These are phyloP conservation scores for crab-eating macaque (Macaca fascicularis) DNA, from an alignment of 2,113 vertebrate species.

Conservation along the genomic window DNA sequence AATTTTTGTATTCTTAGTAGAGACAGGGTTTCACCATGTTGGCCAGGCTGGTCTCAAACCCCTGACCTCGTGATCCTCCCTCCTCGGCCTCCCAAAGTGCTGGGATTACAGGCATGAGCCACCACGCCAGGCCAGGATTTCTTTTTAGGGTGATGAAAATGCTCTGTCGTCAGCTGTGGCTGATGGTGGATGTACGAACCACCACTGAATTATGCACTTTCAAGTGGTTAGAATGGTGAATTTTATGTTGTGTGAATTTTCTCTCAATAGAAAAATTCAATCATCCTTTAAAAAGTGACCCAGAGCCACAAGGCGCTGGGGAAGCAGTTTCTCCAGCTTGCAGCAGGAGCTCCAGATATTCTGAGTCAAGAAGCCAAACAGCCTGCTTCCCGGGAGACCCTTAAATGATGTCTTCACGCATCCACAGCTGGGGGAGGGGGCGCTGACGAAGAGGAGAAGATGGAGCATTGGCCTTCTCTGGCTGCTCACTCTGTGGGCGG, in stretches of 20 bases:
- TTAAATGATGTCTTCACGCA: not conserved
- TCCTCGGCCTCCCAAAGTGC: too few relatives aligned
- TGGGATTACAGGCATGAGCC: too few relatives aligned
- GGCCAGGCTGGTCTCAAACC: too few relatives aligned
- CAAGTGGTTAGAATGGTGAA: not conserved
- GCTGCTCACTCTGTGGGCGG: not conserved
- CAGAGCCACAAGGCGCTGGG: not conserved
- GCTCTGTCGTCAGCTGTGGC: not conserved
- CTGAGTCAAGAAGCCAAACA: not conserved
- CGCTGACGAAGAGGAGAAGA: not conserved
- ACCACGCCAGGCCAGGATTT: not conserved
- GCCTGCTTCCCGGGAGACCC: not conserved
- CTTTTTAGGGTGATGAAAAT: not conserved
- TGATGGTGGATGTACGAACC: not conserved
- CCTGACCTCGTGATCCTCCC: too few relatives aligned
- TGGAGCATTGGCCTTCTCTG: not conserved
- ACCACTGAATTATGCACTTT: not conserved
- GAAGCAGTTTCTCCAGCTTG: not conserved
- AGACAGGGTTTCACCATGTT: too few relatives aligned
- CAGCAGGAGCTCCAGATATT: not conserved
- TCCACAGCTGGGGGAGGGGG: not conserved
- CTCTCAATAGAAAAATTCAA: not conserved
- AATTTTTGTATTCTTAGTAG: too few relatives aligned
- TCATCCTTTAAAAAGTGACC: not conserved
- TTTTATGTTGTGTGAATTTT: not conserved